Evolutionary conservation across 2,113 vertebrate genomes (phyloP).

Genomic region (Hiodon alosoides): DNA sequence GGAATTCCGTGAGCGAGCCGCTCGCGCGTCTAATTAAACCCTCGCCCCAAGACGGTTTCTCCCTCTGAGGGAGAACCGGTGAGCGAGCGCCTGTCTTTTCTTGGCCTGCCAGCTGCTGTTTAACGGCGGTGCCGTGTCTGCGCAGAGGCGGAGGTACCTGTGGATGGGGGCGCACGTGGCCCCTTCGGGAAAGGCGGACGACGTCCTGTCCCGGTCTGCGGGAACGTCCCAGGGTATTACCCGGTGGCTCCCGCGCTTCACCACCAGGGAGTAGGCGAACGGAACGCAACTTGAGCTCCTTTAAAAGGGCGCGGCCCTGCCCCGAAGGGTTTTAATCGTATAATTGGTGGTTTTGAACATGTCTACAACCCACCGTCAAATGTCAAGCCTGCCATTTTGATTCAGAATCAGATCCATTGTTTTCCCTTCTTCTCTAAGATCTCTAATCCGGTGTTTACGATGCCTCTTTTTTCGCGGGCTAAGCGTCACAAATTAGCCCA

Average conservation of each 20-base stretch:
- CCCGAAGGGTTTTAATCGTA: no score
- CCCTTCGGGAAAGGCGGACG: neutral
- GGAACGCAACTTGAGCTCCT: no score
- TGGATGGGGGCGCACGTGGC: neutral
- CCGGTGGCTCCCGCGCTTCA: no score
- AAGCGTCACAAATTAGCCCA: conserved; percentile 30
- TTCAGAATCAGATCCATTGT: conserved; percentile 13
- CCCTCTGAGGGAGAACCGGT: conserved; percentile 35
- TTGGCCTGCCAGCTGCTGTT: neutral
- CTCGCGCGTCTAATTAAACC: conserved; percentile 49
- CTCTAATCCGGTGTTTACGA: conserved; percentile 21
- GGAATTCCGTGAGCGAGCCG: conserved; percentile 38
- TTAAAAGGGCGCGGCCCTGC: no score
- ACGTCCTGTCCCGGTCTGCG: no score
- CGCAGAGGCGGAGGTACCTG: neutral
- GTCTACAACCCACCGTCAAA: neutral
- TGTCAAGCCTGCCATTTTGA: conserved; percentile 17
- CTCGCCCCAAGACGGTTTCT: conserved; percentile 42
- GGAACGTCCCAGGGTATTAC: no score
- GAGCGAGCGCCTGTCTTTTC: neutral
- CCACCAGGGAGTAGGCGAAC: no score
- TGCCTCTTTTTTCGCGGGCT: conserved; percentile 22
- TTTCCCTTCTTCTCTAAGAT: conserved; percentile 18
- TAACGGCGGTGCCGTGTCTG: neutral
- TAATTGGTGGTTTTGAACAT: no score